Percentiles rank a stretch among this genome's conserved stretches.
These are phyloP conservation scores for Protodeltote pygarga DNA, from an alignment of 2,888 invertebrate species.

Conservation along the genomic window DNA sequence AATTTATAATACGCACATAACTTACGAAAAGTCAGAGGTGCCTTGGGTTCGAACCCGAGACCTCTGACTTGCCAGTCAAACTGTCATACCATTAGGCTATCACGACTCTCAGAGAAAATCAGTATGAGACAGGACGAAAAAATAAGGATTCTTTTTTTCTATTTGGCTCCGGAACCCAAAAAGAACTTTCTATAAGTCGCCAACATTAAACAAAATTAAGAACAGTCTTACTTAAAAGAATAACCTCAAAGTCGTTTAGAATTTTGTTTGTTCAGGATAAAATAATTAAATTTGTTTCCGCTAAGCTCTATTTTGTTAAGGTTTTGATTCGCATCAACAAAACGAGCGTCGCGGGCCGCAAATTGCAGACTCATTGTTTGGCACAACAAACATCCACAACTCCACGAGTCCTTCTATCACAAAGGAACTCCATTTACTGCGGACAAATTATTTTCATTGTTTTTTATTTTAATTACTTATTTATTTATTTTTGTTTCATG, in stretches of 20 bases:
- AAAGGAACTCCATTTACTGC: conserved; percentile 79
- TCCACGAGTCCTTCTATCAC: conserved; percentile 75
- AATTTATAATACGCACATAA: no score
- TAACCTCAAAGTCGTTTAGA: conserved; percentile 45
- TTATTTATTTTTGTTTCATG: conserved; percentile 25
- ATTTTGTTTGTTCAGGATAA: conserved; percentile 53
- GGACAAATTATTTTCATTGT: conserved; percentile 75
- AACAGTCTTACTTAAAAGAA: conserved; percentile 25
- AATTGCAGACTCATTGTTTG: conserved; percentile 84
- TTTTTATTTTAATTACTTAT: conserved; percentile 67
- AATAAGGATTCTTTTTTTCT: no score
- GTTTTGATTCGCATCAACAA: conserved; percentile 80
- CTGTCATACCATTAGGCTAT: no score
- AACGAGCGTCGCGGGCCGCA: conserved; percentile 76
- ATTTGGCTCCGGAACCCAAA: no score
- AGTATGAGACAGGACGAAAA: no score
- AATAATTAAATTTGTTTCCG: conserved; percentile 68
- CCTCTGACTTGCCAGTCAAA: no score
- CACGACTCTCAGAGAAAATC: no score
- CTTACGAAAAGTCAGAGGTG: no score
- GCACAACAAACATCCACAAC: conserved; percentile 78
- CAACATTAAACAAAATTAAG: not conserved
- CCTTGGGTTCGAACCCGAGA: no score
- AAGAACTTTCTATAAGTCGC: not conserved
- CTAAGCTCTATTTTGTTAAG: conserved; percentile 73